Evolutionary conservation across 2,888 invertebrate species (phyloP), one percentile per base, ranked within the genome.

Genomic region (Ganaspis brasiliensis): DNA sequence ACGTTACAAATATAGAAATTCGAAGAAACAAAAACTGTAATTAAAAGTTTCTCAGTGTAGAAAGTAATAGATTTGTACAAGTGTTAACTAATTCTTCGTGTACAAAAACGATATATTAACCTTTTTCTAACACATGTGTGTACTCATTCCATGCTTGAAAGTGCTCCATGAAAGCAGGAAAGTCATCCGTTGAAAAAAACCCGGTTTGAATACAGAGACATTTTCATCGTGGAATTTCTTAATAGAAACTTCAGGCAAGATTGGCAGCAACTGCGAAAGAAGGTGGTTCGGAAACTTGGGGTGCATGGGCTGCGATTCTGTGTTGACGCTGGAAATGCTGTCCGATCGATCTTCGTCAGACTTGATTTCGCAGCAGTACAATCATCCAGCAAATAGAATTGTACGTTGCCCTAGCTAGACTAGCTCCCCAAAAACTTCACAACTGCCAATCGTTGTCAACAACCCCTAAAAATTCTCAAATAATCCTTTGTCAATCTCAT

Each of bases 261-360:
- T 88, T 89, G 90, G 90, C 89, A 89, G 89, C 91, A 90, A 91
- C 90, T 91, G 91, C 84, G 86, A 85, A 84, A 75, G 78, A 73
- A 76, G 80, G 81, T 76, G 72, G 81, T 80, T 76, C 77, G 82
- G 74, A 80, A 74, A 74, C 77, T 79, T 75, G 78, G 79, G 75
- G 81, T 81, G 81, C 81, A 83, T 82, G 85, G 83, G 80, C 81
- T 80, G 80, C 85, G 86, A 88, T 87, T 86, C 86, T 84, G 85
- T 87, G 91, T 90, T 89, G 91, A 91, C 89, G 91, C 87, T 86
- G 88, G 89, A 90, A 89, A 89, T 84, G 88, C 87, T 84, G 88
- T 84, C 86, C 91, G 89, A 91, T 91, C 91, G 91, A 91, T 91
- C 91, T 91, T 91, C 91, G 91, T 91, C 91, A 91, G 91, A 89